Percentiles rank a stretch among this genome's conserved stretches.
Conservation (phyloP, 2,797 vertebrate species). For the Bovichtus variegatus region DNA sequence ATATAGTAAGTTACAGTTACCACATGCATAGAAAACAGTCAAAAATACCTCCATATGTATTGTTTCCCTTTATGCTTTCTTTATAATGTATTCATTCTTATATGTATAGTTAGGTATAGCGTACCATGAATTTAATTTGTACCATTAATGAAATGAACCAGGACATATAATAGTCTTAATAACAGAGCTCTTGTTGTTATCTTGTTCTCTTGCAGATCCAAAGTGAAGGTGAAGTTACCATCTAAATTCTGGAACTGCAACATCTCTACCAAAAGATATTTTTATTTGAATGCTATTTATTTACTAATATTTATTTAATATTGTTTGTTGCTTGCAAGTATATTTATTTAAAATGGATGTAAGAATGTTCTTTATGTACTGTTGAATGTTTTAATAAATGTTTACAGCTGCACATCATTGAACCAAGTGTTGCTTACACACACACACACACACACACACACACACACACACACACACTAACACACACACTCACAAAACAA, state of each 20-base stretch:
- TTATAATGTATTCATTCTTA: not conserved
- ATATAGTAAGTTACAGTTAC: constrained; percentile 74
- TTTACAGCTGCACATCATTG: constrained; percentile 67
- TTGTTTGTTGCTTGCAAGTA: constrained; percentile 55
- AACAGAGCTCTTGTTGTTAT: not conserved
- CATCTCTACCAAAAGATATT: constrained; percentile 60
- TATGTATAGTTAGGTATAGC: not conserved
- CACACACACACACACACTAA: not conserved
- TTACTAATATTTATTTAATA: constrained; percentile 82
- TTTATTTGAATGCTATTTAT: constrained; percentile 82
- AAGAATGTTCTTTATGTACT: constrained; percentile 45
- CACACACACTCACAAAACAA: too few relatives aligned
- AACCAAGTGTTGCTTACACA: not conserved
- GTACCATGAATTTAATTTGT: not conserved
- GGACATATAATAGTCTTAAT: not conserved
- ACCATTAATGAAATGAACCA: not conserved
- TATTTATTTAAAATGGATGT: constrained; percentile 71
- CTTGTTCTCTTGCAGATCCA: constrained; percentile 75
- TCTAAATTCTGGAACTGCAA: constrained; percentile 56
- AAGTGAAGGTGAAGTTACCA: constrained; percentile 82
- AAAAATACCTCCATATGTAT: not conserved
- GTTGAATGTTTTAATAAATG: constrained; percentile 82
- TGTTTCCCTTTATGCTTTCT: not conserved
- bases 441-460: not conserved
- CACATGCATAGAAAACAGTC: too few relatives aligned